phyloP scores from a whole-genome alignment of 2,113 vertebrate species.

The Porphyrio hochstetteri region DNA sequence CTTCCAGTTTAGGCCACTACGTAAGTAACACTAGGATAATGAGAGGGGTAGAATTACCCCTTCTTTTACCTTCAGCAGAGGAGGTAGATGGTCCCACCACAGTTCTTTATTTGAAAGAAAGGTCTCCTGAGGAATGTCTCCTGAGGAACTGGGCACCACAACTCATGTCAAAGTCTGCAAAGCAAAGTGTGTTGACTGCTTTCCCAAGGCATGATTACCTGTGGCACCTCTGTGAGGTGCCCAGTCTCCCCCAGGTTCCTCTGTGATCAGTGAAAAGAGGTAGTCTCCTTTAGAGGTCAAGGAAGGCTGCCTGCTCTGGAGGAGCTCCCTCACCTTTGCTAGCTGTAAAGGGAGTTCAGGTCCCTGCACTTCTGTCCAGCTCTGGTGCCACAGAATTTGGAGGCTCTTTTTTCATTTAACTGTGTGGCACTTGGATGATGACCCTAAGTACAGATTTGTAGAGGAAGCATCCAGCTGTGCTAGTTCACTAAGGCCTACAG shows the following conservation, averaged over 20 bases:
- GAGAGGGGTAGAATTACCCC: not conserved
- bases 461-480: not conserved
- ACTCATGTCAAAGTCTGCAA: not conserved
- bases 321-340: not conserved
- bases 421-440: not conserved
- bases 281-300: not conserved
- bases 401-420: not conserved
- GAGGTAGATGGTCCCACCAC: not conserved
- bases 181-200: not conserved
- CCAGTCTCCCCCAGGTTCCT: too few species aligned
- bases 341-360: not conserved
- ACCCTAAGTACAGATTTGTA: not conserved
- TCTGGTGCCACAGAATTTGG: not conserved
- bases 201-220: not conserved
- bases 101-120: not conserved
- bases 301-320: not conserved
- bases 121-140: not conserved
- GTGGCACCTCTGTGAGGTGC: rapidly evolving
- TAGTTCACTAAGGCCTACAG: not conserved
- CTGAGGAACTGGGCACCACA: not conserved
- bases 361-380: not conserved
- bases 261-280: rapidly evolving
- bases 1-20: not conserved
- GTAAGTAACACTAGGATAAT: not conserved
- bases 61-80: not conserved